Evolutionary conservation across 2,797 vertebrate species (phyloP).

Genomic region (Gorsachius magnificus): DNA sequence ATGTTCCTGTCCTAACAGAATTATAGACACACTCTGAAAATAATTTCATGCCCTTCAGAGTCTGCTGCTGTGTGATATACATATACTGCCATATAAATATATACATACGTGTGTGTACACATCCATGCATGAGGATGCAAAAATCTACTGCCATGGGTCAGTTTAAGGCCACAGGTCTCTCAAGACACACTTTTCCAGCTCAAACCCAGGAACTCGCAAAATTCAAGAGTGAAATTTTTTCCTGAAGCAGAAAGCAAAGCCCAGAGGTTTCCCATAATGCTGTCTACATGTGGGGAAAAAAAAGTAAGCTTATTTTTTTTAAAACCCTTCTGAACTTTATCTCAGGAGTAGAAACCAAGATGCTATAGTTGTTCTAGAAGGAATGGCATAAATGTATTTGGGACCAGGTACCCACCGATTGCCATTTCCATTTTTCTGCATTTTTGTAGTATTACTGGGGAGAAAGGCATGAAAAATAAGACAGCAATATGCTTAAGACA

Average conservation of each 20-base stretch:
- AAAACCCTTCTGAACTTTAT: background rate
- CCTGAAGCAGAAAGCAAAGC: background rate
- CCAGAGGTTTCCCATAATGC: background rate
- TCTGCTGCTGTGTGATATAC: background rate
- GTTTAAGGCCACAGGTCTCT: background rate
- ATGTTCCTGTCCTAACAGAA: background rate
- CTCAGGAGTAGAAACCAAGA: background rate
- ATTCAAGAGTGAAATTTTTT: background rate
- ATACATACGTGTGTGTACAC: fast-evolving
- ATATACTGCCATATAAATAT: background rate
- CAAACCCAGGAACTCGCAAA: background rate
- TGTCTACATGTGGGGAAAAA: background rate
- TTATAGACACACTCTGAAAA: background rate
- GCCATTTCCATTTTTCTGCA: background rate
- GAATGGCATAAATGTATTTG: background rate
- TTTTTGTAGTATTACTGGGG: background rate
- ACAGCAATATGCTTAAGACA: background rate
- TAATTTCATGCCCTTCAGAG: background rate
- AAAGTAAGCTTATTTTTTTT: background rate
- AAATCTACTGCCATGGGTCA: background rate
- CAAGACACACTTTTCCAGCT: background rate
- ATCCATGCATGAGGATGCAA: background rate
- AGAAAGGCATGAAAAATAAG: background rate
- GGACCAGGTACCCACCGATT: background rate
- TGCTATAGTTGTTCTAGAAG: background rate